Percentiles rank a stretch among this genome's conserved stretches.
Conservation (phyloP, 1,140 invertebrate species). For the Zaprionus gabonicus region DNA sequence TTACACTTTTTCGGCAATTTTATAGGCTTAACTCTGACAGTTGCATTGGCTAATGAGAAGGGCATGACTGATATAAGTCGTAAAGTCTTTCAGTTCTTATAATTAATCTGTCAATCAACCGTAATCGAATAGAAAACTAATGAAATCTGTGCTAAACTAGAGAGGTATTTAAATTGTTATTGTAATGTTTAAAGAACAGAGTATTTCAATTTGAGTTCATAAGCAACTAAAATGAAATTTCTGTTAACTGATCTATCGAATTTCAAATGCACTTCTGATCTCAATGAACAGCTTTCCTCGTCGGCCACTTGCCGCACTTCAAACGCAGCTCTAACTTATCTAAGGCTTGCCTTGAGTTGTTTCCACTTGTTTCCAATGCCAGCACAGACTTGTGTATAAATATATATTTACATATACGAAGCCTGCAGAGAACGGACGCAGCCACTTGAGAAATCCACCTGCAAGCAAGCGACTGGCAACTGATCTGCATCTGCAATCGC, state of each 20-base stretch:
- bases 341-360: slow-evolving; percentile 15
- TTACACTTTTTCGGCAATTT: slow-evolving; percentile 32
- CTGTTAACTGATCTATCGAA: background rate
- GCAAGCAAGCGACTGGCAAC: slow-evolving; percentile 52
- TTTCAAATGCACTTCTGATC: slow-evolving; percentile 7
- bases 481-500: slow-evolving; percentile 60
- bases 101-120: slow-evolving; percentile 38
- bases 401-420: background rate
- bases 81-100: background rate
- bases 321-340: slow-evolving; percentile 14
- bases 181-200: too few species aligned
- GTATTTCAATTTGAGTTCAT: too few species aligned
- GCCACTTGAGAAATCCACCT: slow-evolving; percentile 81
- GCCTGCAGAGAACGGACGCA: slow-evolving; percentile 68
- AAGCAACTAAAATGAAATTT: background rate
- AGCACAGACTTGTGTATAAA: background rate
- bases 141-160: background rate
- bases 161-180: background rate
- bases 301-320: slow-evolving; percentile 30
- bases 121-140: background rate
- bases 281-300: background rate
- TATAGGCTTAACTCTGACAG: slow-evolving; percentile 34
- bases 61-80: slow-evolving; percentile 22
- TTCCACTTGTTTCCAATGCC: slow-evolving; percentile 18
- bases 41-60: slow-evolving; percentile 39